Conservation (phyloP, 1,140 invertebrate genomes). For the Archegozetes longisetosus region DNA sequence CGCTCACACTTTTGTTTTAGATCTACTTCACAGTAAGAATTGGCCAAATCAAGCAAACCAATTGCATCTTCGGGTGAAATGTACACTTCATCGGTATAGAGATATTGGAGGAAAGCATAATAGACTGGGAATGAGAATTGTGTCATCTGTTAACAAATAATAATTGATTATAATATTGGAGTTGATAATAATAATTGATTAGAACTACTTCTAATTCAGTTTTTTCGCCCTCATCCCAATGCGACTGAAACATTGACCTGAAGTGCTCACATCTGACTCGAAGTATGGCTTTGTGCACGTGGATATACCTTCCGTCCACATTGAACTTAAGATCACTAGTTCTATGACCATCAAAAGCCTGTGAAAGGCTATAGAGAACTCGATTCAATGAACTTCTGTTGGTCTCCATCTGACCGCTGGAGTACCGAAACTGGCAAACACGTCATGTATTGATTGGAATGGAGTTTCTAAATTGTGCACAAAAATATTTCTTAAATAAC, state of each 20-base stretch:
- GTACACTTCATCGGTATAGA: conserved; percentile 8
- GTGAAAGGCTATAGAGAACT: background rate
- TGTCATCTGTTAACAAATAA: conserved; percentile 31
- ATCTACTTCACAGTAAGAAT: conserved; percentile 6
- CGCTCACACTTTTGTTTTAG: conserved; percentile 5
- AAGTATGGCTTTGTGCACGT: conserved; percentile 9
- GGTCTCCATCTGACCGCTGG: background rate
- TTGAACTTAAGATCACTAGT: conserved; percentile 1
- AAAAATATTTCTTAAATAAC: background rate
- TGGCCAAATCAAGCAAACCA: conserved; percentile 6
- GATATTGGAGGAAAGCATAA: conserved; percentile 6
- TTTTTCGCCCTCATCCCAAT: background rate
- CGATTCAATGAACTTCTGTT: conserved; percentile 16
- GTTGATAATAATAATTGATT: conserved; percentile 1
- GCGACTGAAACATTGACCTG: background rate
- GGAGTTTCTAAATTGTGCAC: no score
- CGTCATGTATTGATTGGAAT: background rate
- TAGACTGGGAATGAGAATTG: conserved; percentile 23
- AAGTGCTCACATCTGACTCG: background rate
- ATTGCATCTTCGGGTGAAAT: background rate
- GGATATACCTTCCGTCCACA: background rate
- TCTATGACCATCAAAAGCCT: background rate
- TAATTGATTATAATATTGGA: background rate
- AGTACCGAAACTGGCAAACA: background rate
- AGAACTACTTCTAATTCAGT: conserved; percentile 3